These are phyloP conservation scores for Metridium senile DNA, from an alignment of 92 coral and sea anemone species.

Conservation along the genomic window DNA sequence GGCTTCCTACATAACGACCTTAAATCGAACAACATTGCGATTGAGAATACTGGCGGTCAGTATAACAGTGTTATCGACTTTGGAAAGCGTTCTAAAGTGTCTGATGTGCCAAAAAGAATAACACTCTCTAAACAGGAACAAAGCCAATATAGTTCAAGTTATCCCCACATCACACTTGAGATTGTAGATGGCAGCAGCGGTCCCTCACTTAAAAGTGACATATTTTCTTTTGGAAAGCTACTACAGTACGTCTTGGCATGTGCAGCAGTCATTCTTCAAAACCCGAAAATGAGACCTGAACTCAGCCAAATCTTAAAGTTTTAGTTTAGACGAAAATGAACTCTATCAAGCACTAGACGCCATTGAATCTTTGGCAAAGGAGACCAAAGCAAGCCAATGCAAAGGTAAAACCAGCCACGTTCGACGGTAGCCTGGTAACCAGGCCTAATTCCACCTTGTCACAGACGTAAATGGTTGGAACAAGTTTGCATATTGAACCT, in stretches of 20 bases:
- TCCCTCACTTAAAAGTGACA: slow-evolving; percentile 10
- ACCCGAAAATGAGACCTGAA: neutral
- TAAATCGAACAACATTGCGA: no score
- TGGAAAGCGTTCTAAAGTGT: neutral
- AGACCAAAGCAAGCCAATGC: no score
- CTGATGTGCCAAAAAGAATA: neutral
- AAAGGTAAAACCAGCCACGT: no score
- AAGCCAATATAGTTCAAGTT: no score
- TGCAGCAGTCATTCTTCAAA: neutral
- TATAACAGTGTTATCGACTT: neutral
- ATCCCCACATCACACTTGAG: neutral
- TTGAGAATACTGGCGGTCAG: neutral
- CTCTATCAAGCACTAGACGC: no score
- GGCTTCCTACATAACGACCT: neutral
- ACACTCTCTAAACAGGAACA: neutral
- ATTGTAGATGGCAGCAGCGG: slow-evolving; percentile 13
- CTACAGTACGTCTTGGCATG: neutral
- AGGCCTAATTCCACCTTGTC: no score
- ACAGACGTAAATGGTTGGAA: no score
- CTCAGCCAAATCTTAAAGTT: neutral
- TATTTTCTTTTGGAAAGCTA: slow-evolving; percentile 3
- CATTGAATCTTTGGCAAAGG: no score
- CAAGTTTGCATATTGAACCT: no score
- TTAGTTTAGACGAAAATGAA: no score
- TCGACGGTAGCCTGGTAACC: no score